A percentile compares a stretch with the other conserved stretches of the same genome.
phyloP scores from a whole-genome alignment of 2,888 invertebrate genomes.

The Plagodis dolabraria region DNA sequence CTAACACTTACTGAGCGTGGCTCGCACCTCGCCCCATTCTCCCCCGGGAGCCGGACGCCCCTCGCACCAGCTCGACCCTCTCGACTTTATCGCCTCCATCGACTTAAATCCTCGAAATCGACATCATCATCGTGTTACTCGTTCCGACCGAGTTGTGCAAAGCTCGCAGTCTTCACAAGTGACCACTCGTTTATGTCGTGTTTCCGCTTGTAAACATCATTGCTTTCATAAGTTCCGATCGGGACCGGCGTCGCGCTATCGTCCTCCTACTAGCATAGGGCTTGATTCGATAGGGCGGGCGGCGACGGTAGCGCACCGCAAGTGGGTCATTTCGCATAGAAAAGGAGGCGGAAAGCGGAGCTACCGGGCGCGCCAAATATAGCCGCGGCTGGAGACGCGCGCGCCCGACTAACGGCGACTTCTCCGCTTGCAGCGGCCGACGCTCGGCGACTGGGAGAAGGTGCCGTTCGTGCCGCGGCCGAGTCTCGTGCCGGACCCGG shows the following conservation, averaged over 20 bases:
- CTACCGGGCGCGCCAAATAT: conserved; percentile 84
- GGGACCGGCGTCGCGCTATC: conserved; percentile 31
- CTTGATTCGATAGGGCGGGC: conserved; percentile 43
- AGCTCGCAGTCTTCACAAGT: conserved; percentile 52
- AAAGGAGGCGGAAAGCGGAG: conserved; percentile 73
- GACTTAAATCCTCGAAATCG: conserved; percentile 37
- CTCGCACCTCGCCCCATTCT: conserved; percentile 71
- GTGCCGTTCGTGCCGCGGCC: conserved; percentile 94
- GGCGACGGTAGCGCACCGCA: conserved; percentile 58
- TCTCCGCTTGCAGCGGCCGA: conserved; percentile 89
- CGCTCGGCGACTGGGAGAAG: conserved; percentile 93
- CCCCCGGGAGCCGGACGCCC: conserved; percentile 79
- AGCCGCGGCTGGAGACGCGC: conserved; percentile 82
- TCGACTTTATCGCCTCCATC: conserved; percentile 53
- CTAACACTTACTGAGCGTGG: conserved; percentile 64
- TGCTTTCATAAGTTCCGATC: conserved; percentile 61
- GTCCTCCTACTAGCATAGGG: conserved; percentile 37
- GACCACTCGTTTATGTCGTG: conserved; percentile 48
- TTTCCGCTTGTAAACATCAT: conserved; percentile 73
- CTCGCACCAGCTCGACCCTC: conserved; percentile 78
- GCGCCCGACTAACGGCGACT: conserved; percentile 81
- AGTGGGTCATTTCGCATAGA: conserved; percentile 75
- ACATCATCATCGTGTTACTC: conserved; percentile 33
- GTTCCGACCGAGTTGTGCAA: conserved; percentile 41
- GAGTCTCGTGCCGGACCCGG: conserved; percentile 92